Evolutionary conservation across 30 jellyfish, hydroid and myxozoan genomes (phyloP).

Genomic region (Hydractinia echinata): DNA sequence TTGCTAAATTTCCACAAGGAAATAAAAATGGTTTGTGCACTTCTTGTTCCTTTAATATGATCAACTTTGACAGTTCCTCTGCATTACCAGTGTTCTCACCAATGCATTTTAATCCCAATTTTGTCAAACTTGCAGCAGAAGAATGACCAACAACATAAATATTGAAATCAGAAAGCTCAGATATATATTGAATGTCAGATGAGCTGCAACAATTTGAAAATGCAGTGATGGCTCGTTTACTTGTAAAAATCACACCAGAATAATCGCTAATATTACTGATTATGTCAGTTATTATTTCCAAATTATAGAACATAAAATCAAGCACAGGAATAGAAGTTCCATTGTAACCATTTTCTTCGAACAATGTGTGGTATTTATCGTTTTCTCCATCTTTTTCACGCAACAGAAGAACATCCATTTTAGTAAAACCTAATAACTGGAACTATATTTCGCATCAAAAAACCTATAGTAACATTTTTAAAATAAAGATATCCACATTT

Average conservation of each 20-base stretch:
- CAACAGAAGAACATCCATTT: constrained; percentile 30
- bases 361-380: constrained; percentile 8
- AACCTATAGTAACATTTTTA: no score
- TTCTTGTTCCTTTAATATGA: constrained; percentile 11
- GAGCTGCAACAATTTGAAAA: constrained; percentile 27
- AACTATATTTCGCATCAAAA: no score
- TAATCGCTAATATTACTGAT: constrained; percentile 8
- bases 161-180: background rate
- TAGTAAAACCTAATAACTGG: no score
- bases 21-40: constrained; percentile 47
- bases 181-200: background rate
- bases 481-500: no score
- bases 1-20: constrained; percentile 81
- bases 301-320: constrained; percentile 36
- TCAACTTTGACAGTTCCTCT: constrained; percentile 57
- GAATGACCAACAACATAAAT: constrained; percentile 86
- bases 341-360: background rate
- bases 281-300: constrained; percentile 16
- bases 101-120: constrained; percentile 30
- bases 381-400: constrained; percentile 32
- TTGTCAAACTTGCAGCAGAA: constrained; percentile 31
- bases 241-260: constrained; percentile 75
- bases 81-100: constrained; percentile 87
- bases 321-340: constrained; percentile 59
- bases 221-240: constrained; percentile 75